Evolutionary conservation across 2,888 invertebrate genomes (phyloP).

Genomic region (Pyrgus malvae): DNA sequence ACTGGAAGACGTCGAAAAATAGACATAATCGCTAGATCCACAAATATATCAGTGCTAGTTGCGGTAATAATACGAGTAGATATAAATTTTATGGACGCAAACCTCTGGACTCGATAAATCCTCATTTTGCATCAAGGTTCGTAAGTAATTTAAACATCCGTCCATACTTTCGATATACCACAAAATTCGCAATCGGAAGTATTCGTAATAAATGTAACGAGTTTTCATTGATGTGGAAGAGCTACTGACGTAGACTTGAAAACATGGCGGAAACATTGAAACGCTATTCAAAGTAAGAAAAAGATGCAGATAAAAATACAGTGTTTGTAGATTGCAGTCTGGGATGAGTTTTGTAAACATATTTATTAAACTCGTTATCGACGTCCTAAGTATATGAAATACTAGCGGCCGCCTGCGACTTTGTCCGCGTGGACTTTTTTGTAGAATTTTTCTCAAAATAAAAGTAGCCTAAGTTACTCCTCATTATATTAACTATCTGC

Average conservation of each 20-base stretch:
- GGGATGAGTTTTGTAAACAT: not conserved
- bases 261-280: not conserved
- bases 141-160: constrained; percentile 17
- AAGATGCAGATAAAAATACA: constrained; percentile 15
- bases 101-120: constrained; percentile 5
- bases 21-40: too few species aligned
- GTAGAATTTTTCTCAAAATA: too few species aligned
- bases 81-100: not conserved
- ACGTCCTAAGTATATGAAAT: too few species aligned
- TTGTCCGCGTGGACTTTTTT: too few species aligned
- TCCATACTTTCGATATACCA: not conserved
- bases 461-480: too few species aligned
- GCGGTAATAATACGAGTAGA: too few species aligned
- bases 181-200: constrained; percentile 4
- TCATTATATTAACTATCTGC: too few species aligned
- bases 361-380: too few species aligned
- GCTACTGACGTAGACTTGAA: constrained; percentile 8
- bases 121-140: constrained; percentile 5
- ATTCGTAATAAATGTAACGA: constrained; percentile 12
- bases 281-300: constrained; percentile 10
- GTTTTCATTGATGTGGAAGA: constrained; percentile 15
- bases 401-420: too few species aligned
- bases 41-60: too few species aligned
- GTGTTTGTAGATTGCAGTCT: too few species aligned
- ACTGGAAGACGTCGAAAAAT: too few species aligned